Conservation (phyloP, 1,140 invertebrate species). For the Lepidotrigona ventralis region DNA sequence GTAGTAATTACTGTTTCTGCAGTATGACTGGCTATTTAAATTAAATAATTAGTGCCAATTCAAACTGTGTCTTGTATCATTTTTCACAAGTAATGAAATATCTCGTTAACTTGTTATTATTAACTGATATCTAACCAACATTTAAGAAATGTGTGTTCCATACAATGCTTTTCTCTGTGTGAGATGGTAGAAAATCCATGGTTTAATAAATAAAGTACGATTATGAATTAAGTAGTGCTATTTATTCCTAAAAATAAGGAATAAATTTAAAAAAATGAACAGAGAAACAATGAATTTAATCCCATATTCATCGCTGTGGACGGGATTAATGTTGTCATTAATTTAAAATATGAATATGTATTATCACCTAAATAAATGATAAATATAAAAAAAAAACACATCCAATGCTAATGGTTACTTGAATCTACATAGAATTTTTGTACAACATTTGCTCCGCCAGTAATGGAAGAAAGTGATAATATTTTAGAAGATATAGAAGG, state of each 20-base stretch:
- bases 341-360: background rate
- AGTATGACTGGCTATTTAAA: constrained; percentile 6
- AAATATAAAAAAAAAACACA: background rate
- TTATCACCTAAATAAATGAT: background rate
- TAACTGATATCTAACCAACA: background rate
- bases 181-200: background rate
- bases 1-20: background rate
- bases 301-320: background rate
- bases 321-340: background rate
- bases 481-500: constrained; percentile 57
- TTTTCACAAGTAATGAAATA: background rate
- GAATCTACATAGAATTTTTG: background rate
- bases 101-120: background rate
- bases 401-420: constrained; percentile 17
- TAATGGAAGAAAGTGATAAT: constrained; percentile 58
- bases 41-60: background rate
- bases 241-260: background rate
- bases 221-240: background rate
- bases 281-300: background rate
- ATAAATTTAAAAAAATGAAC: background rate
- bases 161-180: background rate
- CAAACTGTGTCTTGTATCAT: background rate
- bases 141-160: background rate
- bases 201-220: background rate
- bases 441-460: background rate